These are phyloP conservation scores for Cerceris rybyensis DNA, from an alignment of 2,888 invertebrate species.

Conservation along the genomic window DNA sequence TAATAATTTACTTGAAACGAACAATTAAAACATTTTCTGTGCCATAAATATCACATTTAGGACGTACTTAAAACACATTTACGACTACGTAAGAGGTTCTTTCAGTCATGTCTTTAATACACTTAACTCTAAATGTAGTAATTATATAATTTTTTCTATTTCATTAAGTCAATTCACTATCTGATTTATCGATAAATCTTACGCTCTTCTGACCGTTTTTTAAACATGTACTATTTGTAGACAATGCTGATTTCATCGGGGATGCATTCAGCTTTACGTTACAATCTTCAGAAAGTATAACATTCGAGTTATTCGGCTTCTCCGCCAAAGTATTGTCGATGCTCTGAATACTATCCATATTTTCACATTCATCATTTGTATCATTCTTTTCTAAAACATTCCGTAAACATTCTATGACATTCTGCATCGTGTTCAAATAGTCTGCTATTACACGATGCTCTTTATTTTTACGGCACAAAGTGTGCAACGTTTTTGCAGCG, in stretches of 20 bases:
- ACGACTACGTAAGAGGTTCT: no score
- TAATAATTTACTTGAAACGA: no score
- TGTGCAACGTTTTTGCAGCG: constrained; percentile 73
- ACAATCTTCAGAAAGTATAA: neutral
- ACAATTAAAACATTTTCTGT: no score
- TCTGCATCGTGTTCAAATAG: constrained; percentile 71
- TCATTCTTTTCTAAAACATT: constrained; percentile 55
- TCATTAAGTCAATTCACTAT: constrained; percentile 15
- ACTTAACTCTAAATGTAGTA: neutral
- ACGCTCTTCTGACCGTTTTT: constrained; percentile 69
- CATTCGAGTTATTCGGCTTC: constrained; percentile 50
- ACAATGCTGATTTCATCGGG: constrained; percentile 65
- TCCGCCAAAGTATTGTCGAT: constrained; percentile 66
- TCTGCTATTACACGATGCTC: constrained; percentile 69
- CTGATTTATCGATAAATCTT: constrained; percentile 66
- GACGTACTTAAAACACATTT: no score
- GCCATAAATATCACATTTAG: no score
- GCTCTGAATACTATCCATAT: constrained; percentile 45
- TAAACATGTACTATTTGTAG: constrained; percentile 54
- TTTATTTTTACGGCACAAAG: constrained; percentile 69
- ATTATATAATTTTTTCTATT: neutral
- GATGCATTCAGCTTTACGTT: constrained; percentile 34
- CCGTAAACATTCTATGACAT: constrained; percentile 67
- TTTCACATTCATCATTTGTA: constrained; percentile 41
- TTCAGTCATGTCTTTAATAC: neutral